Evolutionary conservation across 2,888 invertebrate species (phyloP).

Genomic region (Itoplectis maculator): DNA sequence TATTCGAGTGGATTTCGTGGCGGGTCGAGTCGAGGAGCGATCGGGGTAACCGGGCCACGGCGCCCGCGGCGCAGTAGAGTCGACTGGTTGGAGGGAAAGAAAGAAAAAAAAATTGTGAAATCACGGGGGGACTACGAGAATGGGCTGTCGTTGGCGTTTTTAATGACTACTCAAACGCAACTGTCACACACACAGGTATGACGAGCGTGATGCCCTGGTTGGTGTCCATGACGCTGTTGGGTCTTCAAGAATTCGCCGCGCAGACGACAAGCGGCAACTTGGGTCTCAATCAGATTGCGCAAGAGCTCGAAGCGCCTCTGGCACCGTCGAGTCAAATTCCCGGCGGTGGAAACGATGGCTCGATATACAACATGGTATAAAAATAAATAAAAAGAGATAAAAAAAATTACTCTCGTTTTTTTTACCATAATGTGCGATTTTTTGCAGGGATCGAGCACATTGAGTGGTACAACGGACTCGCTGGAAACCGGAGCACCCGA

Average conservation of each 20-base stretch:
- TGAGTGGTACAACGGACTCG: slow-evolving; percentile 35
- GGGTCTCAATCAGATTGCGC: slow-evolving; percentile 73
- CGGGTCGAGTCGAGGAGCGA: neutral
- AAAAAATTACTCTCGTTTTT: neutral
- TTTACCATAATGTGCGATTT: neutral
- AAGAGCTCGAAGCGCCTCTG: slow-evolving; percentile 77
- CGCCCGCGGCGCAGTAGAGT: neutral
- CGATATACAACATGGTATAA: slow-evolving; percentile 58
- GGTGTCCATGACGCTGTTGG: slow-evolving; percentile 83
- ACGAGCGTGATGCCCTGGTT: slow-evolving; percentile 81
- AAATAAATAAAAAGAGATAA: no score
- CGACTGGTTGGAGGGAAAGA: slow-evolving; percentile 11
- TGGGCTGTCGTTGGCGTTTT: slow-evolving; percentile 39
- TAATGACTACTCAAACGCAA: neutral
- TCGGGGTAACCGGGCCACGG: slow-evolving; percentile 51
- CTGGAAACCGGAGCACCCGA: slow-evolving; percentile 47
- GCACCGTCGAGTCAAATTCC: slow-evolving; percentile 40
- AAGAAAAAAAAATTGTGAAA: slow-evolving; percentile 30
- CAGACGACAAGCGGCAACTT: slow-evolving; percentile 65
- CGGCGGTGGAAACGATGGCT: slow-evolving; percentile 46
- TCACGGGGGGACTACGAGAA: slow-evolving; percentile 12
- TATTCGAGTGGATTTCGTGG: neutral
- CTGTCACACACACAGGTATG: slow-evolving; percentile 76
- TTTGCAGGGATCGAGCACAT: slow-evolving; percentile 50
- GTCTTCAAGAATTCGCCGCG: slow-evolving; percentile 76